Percentiles rank a stretch among this genome's conserved stretches.
Evolutionary conservation across 2,113 vertebrate species (phyloP).

Genomic region (Leucopternis melanops): DNA sequence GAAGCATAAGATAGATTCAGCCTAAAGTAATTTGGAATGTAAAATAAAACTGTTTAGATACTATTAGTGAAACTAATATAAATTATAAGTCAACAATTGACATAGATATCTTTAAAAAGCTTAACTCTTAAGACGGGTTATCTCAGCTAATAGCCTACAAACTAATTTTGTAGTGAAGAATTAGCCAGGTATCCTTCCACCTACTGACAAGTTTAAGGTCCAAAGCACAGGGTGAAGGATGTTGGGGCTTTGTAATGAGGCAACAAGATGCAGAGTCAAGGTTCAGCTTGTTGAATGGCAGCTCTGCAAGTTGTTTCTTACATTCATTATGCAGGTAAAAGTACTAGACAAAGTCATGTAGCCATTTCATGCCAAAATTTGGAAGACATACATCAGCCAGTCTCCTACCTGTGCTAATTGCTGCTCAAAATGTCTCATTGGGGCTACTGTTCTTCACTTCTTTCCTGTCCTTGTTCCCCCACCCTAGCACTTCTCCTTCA

Average conservation of each 20-base stretch:
- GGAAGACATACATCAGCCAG: background rate
- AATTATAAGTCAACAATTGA: background rate
- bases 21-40: background rate
- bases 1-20: background rate
- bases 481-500: background rate
- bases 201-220: background rate
- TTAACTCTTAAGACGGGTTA: background rate
- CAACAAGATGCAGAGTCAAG: background rate
- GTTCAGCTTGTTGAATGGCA: background rate
- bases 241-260: background rate
- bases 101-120: background rate
- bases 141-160: background rate
- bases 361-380: background rate
- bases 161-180: background rate
- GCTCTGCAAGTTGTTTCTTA: background rate
- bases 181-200: background rate
- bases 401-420: background rate
- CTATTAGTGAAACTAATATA: background rate
- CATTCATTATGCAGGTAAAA: background rate
- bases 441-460: background rate
- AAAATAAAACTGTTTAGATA: background rate
- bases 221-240: background rate
- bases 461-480: background rate
- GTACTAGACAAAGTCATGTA: background rate
- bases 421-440: background rate